These are phyloP conservation scores for Paramormyrops hopkinsi DNA, from an alignment of 2,797 vertebrate species.

Conservation along the genomic window DNA sequence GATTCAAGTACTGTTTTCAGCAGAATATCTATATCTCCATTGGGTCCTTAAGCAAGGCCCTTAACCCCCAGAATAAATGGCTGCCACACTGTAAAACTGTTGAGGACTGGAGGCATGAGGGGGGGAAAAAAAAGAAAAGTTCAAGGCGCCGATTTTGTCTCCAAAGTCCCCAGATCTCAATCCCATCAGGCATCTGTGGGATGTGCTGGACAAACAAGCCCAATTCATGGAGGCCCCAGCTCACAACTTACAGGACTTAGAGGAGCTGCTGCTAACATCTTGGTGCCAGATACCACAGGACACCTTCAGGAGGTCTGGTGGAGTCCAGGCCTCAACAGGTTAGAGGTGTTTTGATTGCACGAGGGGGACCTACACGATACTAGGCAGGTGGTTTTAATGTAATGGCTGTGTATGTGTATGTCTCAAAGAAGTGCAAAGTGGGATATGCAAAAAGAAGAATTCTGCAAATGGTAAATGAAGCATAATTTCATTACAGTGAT, in stretches of 20 bases:
- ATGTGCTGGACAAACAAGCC: no score
- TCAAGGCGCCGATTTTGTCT: not conserved
- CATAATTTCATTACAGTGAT: not conserved
- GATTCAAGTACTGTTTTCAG: no score
- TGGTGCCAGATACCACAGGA: not conserved
- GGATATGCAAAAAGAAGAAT: not conserved
- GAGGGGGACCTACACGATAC: not conserved
- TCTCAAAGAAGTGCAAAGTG: not conserved
- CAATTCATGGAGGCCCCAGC: not conserved
- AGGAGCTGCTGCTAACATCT: not conserved
- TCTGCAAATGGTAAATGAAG: not conserved
- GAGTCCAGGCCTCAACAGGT: not conserved
- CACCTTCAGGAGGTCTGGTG: not conserved
- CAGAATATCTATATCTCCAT: no score
- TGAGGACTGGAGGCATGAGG: no score
- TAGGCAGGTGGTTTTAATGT: not conserved
- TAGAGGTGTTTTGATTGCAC: not conserved
- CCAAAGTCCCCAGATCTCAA: not conserved
- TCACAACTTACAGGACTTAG: not conserved
- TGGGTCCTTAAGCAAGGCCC: no score
- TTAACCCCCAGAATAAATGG: no score
- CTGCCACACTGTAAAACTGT: no score
- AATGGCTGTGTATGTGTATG: not conserved
- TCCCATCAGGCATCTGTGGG: no score
- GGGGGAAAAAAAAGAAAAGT: no score